These are phyloP conservation scores for Dyspetes luteomarginatus DNA, from an alignment of 2,888 invertebrate genomes.

Conservation along the genomic window DNA sequence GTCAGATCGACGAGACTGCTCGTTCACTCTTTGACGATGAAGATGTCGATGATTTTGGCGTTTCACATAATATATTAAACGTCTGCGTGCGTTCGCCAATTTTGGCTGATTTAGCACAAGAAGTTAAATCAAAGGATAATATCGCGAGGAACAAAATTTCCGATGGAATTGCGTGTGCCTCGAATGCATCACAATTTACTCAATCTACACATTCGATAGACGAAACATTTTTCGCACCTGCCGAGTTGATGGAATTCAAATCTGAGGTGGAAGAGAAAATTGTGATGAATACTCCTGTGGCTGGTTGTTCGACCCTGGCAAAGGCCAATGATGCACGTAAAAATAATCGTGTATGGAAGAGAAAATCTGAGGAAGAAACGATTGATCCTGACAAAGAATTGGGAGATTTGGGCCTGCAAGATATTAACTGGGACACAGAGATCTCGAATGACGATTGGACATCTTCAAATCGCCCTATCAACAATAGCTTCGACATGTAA, in stretches of 20 bases:
- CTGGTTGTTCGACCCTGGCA: constrained; percentile 9
- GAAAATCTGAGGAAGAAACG: constrained; percentile 23
- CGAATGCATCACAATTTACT: not conserved
- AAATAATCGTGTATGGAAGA: constrained; percentile 3
- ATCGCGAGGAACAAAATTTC: not conserved
- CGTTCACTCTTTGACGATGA: constrained; percentile 62
- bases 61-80: constrained; percentile 30
- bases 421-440: constrained; percentile 61
- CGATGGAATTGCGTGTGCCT: not conserved
- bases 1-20: constrained; percentile 59
- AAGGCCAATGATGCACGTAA: not conserved
- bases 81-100: constrained; percentile 26
- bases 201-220: constrained; percentile 55
- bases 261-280: not conserved
- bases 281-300: not conserved
- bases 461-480: constrained; percentile 59
- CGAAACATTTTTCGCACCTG: constrained; percentile 74
- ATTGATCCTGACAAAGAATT: constrained; percentile 13
- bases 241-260: constrained; percentile 35
- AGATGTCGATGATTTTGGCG: constrained; percentile 37
- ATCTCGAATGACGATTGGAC: constrained; percentile 53
- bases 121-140: not conserved
- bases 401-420: constrained; percentile 50
- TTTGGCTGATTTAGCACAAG: not conserved
- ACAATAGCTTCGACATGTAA: constrained; percentile 71